A percentile compares a stretch with the other conserved stretches of the same genome.
These are phyloP conservation scores for Alfaro cultratus DNA, from an alignment of 2,797 vertebrate species.

Conservation along the genomic window DNA sequence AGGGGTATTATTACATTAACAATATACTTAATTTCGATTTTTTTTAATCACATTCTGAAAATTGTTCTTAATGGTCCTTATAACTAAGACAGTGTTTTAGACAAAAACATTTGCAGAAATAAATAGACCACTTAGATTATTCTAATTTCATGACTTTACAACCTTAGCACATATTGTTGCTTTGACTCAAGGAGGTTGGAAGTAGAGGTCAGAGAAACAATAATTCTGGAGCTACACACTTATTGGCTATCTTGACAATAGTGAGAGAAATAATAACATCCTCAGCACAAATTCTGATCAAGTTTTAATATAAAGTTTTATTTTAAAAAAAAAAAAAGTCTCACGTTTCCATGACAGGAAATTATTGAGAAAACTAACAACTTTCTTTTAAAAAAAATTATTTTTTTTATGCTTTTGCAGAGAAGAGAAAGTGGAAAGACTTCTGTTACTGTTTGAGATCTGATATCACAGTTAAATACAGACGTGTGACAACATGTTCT, in stretches of 20 bases:
- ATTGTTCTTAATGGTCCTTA: background rate
- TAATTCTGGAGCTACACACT: background rate
- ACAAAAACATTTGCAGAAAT: background rate
- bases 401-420: conserved; percentile 6
- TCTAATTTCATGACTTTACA: background rate
- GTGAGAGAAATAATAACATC: background rate
- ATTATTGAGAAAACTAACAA: background rate
- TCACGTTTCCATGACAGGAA: background rate
- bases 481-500: conserved; percentile 10
- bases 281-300: background rate
- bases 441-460: conserved; percentile 7
- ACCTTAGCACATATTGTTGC: background rate
- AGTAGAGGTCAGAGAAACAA: background rate
- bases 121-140: background rate
- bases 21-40: background rate
- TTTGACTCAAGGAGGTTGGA: background rate
- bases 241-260: background rate
- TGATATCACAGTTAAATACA: conserved; percentile 5
- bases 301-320: background rate
- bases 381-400: too few relatives aligned
- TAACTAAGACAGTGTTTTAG: background rate
- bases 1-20: background rate
- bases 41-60: background rate
- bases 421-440: conserved; percentile 4
- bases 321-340: background rate